These are phyloP conservation scores for Poicephalus meyeri DNA, from an alignment of 2,113 vertebrate species.

Conservation along the genomic window DNA sequence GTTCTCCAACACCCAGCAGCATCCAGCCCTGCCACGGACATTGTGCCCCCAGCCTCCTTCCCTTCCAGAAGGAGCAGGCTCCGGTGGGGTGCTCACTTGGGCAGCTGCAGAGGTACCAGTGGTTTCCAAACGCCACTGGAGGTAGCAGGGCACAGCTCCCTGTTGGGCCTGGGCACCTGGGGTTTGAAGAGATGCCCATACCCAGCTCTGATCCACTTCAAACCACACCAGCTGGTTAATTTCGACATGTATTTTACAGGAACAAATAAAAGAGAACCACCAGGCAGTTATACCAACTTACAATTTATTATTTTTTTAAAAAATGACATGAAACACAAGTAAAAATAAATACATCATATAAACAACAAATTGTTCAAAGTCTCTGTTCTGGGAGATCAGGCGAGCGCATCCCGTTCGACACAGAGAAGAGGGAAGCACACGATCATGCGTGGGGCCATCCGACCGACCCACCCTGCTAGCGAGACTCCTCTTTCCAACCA, in stretches of 20 bases:
- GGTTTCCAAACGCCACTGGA: not conserved
- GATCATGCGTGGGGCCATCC: conserved; percentile 64
- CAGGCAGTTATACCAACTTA: conserved; percentile 83
- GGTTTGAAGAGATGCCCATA: not conserved
- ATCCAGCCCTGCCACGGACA: not conserved
- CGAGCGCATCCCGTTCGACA: conserved; percentile 41
- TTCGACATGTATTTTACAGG: conserved; percentile 61
- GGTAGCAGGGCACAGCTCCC: not conserved
- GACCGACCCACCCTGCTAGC: conserved; percentile 62
- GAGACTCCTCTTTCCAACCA: conserved; percentile 70
- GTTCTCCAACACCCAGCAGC: not conserved
- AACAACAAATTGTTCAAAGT: conserved; percentile 83
- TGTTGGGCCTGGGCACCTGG: not conserved
- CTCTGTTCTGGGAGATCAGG: conserved; percentile 71
- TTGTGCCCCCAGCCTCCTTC: accelerated
- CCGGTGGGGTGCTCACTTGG: not conserved
- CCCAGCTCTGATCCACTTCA: not conserved
- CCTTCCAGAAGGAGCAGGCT: not conserved
- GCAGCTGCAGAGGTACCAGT: accelerated
- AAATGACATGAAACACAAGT: conserved; percentile 87
- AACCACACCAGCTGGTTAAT: not conserved
- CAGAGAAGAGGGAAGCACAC: conserved; percentile 81
- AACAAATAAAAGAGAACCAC: conserved; percentile 26
- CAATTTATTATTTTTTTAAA: conserved; percentile 82
- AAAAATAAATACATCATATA: conserved; percentile 88